Base-by-base conservation (phyloP, 2,888 invertebrate species). In the Pardosa pseudoannulata region DNA sequence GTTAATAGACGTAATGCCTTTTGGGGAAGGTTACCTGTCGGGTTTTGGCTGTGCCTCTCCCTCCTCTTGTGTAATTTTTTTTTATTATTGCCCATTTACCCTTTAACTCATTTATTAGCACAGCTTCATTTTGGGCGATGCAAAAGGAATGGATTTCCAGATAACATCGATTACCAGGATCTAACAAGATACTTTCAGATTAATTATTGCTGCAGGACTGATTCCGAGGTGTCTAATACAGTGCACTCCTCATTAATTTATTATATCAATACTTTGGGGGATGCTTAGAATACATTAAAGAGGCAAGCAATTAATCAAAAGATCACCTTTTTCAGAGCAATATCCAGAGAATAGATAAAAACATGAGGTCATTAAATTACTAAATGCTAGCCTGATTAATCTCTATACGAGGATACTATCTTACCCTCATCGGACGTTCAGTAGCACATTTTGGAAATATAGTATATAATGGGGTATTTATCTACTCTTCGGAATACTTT, bases 161-260 rank as follows among this genome's bases (percentile, higher is more conserved):
- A 56, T 56, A 56, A 23, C 23, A 56, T 56, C 56, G 56, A 19
- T 56, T 13, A 46, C 46, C 46, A 46, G 46, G 46, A 46, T 46
- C 7, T 16, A 16, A 56, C 19, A 36, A 19, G 23, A 56, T 19
- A 19, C 23, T 56, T 56, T 19, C 56, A 23, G 16, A 56, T 56
- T 56, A 56, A 56, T 56, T 56, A 56, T 23, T 2, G 23, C 56
- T 56, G 23, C 23, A 2, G 56, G 56, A 23, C 23, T 56, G 56
- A 56, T 56, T 56, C 16, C 56, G 56, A 56, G 23, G 56, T 56
- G 56, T 56, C 56, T 56, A 79, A 72, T 72, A 62, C 19, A 39
- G 32, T 72, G 41, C 28, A 71, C 39, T 67, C 65, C 65, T 65
- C 72, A 79, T 79, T 72, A 79, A 79, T 79, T 79, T 72, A 72